Base-by-base conservation (phyloP, 2,888 invertebrate genomes). In the Leucozona laternaria region DNA sequence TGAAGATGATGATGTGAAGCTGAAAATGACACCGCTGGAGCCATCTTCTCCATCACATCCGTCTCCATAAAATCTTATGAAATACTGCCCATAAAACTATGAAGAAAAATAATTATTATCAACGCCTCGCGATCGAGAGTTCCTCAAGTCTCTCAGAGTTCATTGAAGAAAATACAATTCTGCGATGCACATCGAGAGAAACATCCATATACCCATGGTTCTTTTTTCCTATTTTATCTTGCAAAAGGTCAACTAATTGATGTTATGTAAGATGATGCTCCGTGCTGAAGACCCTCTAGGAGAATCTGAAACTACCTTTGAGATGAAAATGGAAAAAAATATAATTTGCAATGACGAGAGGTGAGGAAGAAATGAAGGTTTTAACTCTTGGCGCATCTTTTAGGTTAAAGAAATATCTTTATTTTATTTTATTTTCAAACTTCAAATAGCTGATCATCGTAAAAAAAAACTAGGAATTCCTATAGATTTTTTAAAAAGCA, bases 191-290 rank as follows among this genome's bases (percentile, higher is more conserved):
- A 17, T n/a, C n/a, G 10, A 4, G n/a, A n/a, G n/a, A 28, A 57
- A 34, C 1, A 17, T 31, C 31, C 17, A 57, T 31, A 31, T 57
- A 31, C 31, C 17, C 11, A 57, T 31, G 17, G 11, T 17, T 55
- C n/a, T 55, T 25, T 25, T 53, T 55, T 28, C 22, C 11, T 53
- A 28, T 15, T 53, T 53, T 53, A 28, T 25, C 17, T 31, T 17
- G 17, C 57, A 57, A 57, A 57, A 57, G 34, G 57, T 57, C 57
- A 57, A 57, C 57, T 57, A 31, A 57, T 57, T 34, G 17, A 34
- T 17, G 31, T 57, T 31, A 31, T 31, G 57, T 31, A 57, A 57
- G 57, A 31, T 28, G 31, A 34, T 57, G 31, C 31, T 57, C 31
- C 17, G 20, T 57, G 31, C 57, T 57, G 17, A 57, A 57, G 17